phyloP scores from a whole-genome alignment of 2,797 vertebrate species.

The Aldrovandia affinis region DNA sequence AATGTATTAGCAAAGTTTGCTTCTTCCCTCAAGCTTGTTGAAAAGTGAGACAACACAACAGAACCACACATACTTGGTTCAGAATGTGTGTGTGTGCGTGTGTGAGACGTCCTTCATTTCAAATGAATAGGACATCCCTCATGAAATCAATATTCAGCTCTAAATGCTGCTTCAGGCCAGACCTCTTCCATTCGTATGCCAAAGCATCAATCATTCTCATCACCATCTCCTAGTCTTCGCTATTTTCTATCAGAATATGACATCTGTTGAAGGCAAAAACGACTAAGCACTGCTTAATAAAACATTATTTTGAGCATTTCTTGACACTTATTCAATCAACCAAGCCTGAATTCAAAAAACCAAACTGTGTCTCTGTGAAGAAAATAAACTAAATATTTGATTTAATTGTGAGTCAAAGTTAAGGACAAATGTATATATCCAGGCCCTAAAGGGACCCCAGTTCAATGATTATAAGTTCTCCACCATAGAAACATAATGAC shows the following conservation, averaged over 20 bases:
- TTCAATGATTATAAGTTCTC: neutral
- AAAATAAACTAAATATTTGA: neutral
- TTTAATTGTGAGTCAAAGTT: neutral
- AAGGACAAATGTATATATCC: no score
- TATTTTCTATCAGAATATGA: neutral
- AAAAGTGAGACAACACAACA: neutral
- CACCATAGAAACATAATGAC: neutral
- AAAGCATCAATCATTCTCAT: neutral
- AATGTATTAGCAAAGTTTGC: neutral
- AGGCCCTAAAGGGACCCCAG: no score
- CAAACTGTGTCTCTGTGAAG: neutral
- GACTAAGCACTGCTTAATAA: neutral
- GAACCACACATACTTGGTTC: neutral
- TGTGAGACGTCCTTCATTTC: neutral
- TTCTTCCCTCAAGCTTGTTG: neutral
- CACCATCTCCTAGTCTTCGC: neutral
- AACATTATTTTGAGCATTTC: neutral
- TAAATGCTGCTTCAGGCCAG: neutral
- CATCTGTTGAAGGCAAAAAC: neutral
- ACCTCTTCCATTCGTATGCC: neutral
- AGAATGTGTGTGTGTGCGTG: neutral
- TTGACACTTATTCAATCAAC: neutral
- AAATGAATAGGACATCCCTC: neutral
- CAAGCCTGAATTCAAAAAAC: neutral
- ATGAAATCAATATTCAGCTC: constrained; percentile 7